phyloP scores from a whole-genome alignment of 2,888 invertebrate genomes.

The Drosophila nigricruria region DNA sequence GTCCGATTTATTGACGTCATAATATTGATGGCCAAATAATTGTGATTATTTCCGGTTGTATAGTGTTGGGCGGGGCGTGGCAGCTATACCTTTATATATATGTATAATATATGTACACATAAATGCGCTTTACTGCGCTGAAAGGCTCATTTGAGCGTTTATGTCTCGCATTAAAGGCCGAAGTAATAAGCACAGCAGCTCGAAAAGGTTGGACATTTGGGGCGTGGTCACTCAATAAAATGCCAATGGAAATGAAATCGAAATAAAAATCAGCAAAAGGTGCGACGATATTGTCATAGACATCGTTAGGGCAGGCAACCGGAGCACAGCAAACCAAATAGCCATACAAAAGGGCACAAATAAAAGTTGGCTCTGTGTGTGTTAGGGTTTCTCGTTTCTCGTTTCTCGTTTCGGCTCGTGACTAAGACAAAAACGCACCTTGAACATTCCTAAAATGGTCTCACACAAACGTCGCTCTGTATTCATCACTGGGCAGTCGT shows the following conservation, averaged over 20 bases:
- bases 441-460: slow-evolving; percentile 30
- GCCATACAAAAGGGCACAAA: slow-evolving; percentile 60
- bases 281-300: slow-evolving; percentile 66
- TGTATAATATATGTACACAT: slow-evolving; percentile 25
- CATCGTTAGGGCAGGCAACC: slow-evolving; percentile 24
- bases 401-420: slow-evolving; percentile 27
- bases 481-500: background rate
- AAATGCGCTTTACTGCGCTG: slow-evolving; percentile 57
- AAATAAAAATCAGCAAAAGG: slow-evolving; percentile 81
- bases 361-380: slow-evolving; percentile 27
- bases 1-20: slow-evolving; percentile 65
- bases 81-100: background rate
- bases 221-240: slow-evolving; percentile 73
- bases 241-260: slow-evolving; percentile 75
- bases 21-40: slow-evolving; percentile 79
- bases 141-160: slow-evolving; percentile 72
- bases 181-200: slow-evolving; percentile 68
- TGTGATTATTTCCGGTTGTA: slow-evolving; percentile 57
- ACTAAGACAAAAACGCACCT: slow-evolving; percentile 49
- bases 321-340: slow-evolving; percentile 31
- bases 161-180: slow-evolving; percentile 69
- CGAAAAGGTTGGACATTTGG: slow-evolving; percentile 55
- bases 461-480: slow-evolving; percentile 3
- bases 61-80: slow-evolving; percentile 11
- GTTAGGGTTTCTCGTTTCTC: slow-evolving; percentile 16